These are phyloP conservation scores for Periophthalmus magnuspinnatus DNA, from an alignment of 2,797 vertebrate species.

Conservation along the genomic window DNA sequence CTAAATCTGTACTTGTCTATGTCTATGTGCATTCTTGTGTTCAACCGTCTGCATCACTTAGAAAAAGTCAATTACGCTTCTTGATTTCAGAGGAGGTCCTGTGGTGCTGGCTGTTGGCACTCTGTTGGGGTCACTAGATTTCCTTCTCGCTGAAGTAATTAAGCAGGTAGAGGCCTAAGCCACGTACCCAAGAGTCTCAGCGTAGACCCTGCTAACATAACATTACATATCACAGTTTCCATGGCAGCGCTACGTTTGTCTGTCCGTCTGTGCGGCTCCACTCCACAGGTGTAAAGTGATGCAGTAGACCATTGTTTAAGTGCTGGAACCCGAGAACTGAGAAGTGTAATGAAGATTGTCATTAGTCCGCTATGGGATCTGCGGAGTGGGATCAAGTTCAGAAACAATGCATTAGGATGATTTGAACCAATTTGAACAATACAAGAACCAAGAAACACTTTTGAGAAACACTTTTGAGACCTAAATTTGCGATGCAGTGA, in stretches of 20 bases:
- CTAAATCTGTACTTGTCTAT: not conserved
- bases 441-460: not conserved
- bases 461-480: not conserved
- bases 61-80: conserved; percentile 29
- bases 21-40: conserved; percentile 14
- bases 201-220: conserved; percentile 39
- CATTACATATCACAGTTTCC: conserved; percentile 57
- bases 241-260: conserved; percentile 56
- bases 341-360: conserved; percentile 14
- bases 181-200: conserved; percentile 24
- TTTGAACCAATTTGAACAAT: not conserved
- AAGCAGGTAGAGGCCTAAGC: conserved; percentile 38
- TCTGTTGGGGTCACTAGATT: conserved; percentile 47
- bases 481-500: not conserved
- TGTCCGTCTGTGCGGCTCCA: conserved; percentile 37
- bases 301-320: conserved; percentile 26
- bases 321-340: conserved; percentile 28
- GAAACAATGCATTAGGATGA: conserved; percentile 1
- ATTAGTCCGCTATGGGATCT: conserved; percentile 36
- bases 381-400: conserved; percentile 5
- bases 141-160: conserved; percentile 35
- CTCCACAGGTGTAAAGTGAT: conserved; percentile 57
- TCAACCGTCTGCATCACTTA: not conserved
- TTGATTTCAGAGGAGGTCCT: conserved; percentile 31
- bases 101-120: conserved; percentile 16